phyloP scores from a whole-genome alignment of 2,888 invertebrate genomes.

The Criorhina ranunculi region DNA sequence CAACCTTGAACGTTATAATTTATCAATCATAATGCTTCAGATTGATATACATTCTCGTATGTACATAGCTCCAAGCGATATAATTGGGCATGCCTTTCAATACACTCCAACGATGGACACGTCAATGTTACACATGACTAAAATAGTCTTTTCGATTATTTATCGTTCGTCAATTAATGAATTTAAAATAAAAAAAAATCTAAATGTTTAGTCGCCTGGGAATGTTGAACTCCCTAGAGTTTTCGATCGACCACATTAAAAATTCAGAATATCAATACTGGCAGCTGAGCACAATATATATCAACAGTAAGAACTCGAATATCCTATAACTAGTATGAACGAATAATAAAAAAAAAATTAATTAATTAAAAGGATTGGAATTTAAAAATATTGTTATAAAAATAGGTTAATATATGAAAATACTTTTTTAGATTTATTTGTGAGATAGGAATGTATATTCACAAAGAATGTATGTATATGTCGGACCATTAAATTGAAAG shows the following conservation, averaged over 20 bases:
- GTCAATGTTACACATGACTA: neutral
- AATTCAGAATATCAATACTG: conserved; percentile 38
- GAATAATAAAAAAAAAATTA: conserved; percentile 25
- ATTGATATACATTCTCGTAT: neutral
- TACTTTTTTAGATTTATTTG: conserved; percentile 43
- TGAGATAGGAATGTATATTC: conserved; percentile 17
- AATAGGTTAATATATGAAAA: conserved; percentile 11
- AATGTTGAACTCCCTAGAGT: conserved; percentile 31
- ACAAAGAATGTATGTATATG: conserved; percentile 27
- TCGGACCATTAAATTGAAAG: conserved; percentile 58
- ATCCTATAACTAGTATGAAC: neutral
- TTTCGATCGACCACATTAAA: conserved; percentile 15
- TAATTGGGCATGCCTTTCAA: conserved; percentile 3
- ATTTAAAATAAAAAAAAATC: conserved; percentile 18
- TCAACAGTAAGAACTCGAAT: conserved; percentile 32
- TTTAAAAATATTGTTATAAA: conserved; percentile 49
- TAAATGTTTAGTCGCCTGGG: conserved; percentile 15
- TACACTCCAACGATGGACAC: neutral
- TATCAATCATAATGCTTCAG: conserved; percentile 25
- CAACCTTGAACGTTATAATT: conserved; percentile 19
- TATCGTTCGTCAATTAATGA: conserved; percentile 30
- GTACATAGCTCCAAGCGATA: neutral
- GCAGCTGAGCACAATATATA: conserved; percentile 1
- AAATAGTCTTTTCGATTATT: conserved; percentile 31
- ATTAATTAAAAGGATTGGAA: conserved; percentile 35